Base-by-base conservation (phyloP, 1,140 invertebrate species). In the Caerostris extrusa region DNA sequence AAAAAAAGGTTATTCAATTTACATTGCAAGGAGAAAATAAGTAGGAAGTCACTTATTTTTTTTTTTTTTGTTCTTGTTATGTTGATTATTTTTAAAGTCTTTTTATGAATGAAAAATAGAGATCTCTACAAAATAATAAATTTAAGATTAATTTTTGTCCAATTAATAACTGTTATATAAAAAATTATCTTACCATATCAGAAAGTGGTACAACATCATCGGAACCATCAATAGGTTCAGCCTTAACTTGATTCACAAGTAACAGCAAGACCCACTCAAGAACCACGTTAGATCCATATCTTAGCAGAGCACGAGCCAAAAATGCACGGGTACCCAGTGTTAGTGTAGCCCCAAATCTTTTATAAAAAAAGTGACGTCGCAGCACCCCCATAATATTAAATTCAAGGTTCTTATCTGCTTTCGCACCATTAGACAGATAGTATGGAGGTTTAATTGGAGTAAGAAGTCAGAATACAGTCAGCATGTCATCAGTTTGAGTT, bases 321-420 rank as follows among this genome's bases (percentile, higher is more conserved):
- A 83, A 91, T 12, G 3, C 56, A 50, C 17, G 3, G 4, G 19
- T 34, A 57, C n/a, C 61, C n/a, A 71, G 34, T 14, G 8, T 8
- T 71, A 8, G 12, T 93, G 17, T 10, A 34, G 82, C n/a, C 91
- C 91, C 55, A 93, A 86, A 86, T 69, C 82, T 93, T 64, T 93
- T 87, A 90, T 90, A 85, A 83, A 53, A n/a, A 34, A 8, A 17
- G 17, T 93, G 61, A 87, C 91, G 91, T 93, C 91, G 86, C 17
- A 56, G 34, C n/a, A 58, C 91, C 91, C 91, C 83, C 83, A 93
- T 93, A 67, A 93, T 93, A 86, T 57, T 34, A 8, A 87, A 93
- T 93, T 93, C 91, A 93, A 93, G 91, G 91, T 87, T 93, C 91
- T 93, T 93, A 93, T 93, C 91, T 61, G 4, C 19, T 53, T 86